Conservation (phyloP, 2,797 vertebrate genomes). For the Anabas testudineus region DNA sequence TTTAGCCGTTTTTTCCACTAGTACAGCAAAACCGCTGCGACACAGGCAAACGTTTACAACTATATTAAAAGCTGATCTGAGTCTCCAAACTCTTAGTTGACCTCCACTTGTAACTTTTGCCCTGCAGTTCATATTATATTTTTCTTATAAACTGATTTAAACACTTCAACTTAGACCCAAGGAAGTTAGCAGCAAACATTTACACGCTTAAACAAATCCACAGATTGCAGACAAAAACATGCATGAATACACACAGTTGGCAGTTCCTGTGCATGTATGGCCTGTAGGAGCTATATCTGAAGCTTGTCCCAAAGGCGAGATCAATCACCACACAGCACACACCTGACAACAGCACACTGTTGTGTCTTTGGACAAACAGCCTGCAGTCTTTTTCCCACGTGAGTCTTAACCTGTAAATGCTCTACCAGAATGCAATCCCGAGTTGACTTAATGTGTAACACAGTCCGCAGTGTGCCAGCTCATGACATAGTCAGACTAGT, state of each 20-base stretch:
- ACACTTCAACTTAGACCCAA: neutral
- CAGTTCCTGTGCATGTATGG: conserved; percentile 4
- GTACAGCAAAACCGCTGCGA: conserved; percentile 45
- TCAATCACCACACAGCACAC: conserved; percentile 28
- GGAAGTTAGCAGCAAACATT: neutral
- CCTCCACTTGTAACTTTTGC: neutral
- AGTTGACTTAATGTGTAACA: conserved; percentile 11
- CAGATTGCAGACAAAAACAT: neutral
- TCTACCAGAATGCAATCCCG: conserved; percentile 8
- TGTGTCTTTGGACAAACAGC: conserved; percentile 21
- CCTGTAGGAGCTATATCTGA: conserved; percentile 24
- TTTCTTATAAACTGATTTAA: neutral
- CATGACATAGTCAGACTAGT: neutral
- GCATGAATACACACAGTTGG: conserved; percentile 1
- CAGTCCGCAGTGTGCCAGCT: neutral
- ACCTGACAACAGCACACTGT: conserved; percentile 27
- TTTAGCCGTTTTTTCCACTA: conserved; percentile 43
- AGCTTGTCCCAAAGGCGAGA: conserved; percentile 26
- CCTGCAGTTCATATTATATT: neutral
- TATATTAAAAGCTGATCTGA: conserved; percentile 29
- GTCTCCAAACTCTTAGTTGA: conserved; percentile 3
- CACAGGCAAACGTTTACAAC: conserved; percentile 37
- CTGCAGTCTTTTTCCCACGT: conserved; percentile 4
- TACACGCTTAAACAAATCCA: neutral
- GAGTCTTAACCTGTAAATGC: conserved; percentile 17